These are phyloP conservation scores for Drosophila peninsularis DNA, from an alignment of 2,888 invertebrate species.

Conservation along the genomic window DNA sequence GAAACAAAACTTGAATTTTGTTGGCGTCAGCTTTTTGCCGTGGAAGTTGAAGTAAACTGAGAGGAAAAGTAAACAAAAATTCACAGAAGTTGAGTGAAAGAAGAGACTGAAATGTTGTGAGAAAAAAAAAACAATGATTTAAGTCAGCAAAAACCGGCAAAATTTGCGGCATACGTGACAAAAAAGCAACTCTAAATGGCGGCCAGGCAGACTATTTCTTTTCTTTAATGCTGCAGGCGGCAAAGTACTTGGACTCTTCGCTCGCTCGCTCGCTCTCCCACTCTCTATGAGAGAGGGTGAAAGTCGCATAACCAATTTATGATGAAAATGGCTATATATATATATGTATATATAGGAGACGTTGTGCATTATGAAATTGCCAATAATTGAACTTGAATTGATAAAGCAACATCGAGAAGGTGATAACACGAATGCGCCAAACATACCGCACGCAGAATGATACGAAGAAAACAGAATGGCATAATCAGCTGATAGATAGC, in stretches of 20 bases:
- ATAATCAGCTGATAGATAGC: conserved; percentile 56
- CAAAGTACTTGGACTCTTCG: background rate
- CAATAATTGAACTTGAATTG: conserved; percentile 26
- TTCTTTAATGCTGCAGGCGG: conserved; percentile 2
- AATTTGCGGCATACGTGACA: conserved; percentile 67
- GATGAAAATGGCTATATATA: background rate
- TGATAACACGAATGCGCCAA: conserved; percentile 36
- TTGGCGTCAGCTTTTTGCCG: conserved; percentile 11
- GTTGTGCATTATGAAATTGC: conserved; percentile 32
- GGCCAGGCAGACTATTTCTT: conserved; percentile 5
- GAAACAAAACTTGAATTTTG: conserved; percentile 6
- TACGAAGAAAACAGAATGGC: conserved; percentile 12
- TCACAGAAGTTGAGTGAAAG: conserved; percentile 25
- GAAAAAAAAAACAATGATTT: conserved; percentile 17
- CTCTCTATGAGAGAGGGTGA: conserved; percentile 31
- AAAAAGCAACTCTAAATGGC: conserved; percentile 57
- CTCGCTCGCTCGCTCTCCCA: conserved; percentile 4
- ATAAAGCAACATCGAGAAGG: conserved; percentile 12
- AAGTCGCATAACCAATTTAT: conserved; percentile 26
- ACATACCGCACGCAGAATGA: conserved; percentile 16
- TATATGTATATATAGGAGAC: background rate
- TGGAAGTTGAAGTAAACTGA: conserved; percentile 17
- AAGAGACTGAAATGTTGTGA: conserved; percentile 25
- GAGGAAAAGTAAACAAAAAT: conserved; percentile 32
- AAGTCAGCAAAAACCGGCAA: conserved; percentile 42